Evolutionary conservation across 2,888 invertebrate genomes (phyloP), one percentile per base, ranked within the genome.

Genomic region (Schizotus pectinicornis): DNA sequence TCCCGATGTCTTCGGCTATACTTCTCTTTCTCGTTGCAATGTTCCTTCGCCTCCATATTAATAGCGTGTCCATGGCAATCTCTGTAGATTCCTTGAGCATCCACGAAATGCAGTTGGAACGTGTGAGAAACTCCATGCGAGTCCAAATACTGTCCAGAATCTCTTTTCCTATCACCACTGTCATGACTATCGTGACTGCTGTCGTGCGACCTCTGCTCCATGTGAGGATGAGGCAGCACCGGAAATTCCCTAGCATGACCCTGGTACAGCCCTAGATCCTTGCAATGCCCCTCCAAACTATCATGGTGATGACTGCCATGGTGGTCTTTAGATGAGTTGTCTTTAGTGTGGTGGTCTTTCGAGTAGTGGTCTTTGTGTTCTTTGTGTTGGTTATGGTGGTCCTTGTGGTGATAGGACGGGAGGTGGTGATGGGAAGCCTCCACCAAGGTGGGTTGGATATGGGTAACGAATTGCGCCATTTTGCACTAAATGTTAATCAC

Each of bases 391-490:
- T 75, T 69, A 63, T 79, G 75, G 67, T 82, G 81, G 69, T 81
- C 80, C 56, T 81, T 78, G 68, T 82, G 80, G 69, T 81, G 80
- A 54, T 80, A 77, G 69, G 83, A 82, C 53, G 82, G 83, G 46
- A 81, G 77, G 65, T 84, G 81, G 76, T 84, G 84, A 66, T 83
- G 84, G 37, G 84, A 82, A 14, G 85, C 82, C 75, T 85, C 84
- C 73, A 84, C 74, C 75, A 85, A 74, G 22, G 84, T 84, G 34
- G 84, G 84, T 73, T 84, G 84, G 66, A 85, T 84, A 68, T 84
- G 84, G 43, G 84, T 84, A 58, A 84, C 84, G 72, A 85, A 85
- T 74, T 85, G 84, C 65, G 85, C 84, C 85, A 85, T 85, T 62
- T 47, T 67, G 33, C 7, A 36, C 32, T 11, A 3, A 32, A 37